A percentile compares a stretch with the other conserved stretches of the same genome.
These are phyloP conservation scores for Elephas maximus DNA, from an alignment of 2,113 vertebrate species.

Conservation along the genomic window DNA sequence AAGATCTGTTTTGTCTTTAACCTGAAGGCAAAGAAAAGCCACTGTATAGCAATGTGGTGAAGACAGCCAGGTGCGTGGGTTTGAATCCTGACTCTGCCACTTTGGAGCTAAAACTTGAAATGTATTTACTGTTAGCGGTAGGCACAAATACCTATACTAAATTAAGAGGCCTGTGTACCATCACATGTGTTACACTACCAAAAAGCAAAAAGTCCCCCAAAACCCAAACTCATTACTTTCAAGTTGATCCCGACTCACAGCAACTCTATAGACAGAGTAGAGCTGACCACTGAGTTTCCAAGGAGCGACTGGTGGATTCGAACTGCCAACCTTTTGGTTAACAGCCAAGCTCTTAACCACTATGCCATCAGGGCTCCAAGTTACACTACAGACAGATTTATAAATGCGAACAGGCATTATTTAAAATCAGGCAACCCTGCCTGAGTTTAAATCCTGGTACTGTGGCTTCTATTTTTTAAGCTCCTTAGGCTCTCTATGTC, in stretches of 20 bases:
- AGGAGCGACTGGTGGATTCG: too few relatives aligned
- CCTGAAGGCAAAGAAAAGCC: not conserved
- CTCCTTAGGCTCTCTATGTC: not conserved
- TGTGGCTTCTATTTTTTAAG: not conserved
- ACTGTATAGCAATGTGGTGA: not conserved
- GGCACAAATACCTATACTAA: not conserved
- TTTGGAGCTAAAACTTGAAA: not conserved
- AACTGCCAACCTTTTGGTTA: too few relatives aligned
- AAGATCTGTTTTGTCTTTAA: slow-evolving; percentile 26
- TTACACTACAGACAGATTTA: not conserved
- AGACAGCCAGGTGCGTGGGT: not conserved
- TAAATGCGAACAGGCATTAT: not conserved
- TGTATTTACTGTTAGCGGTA: not conserved
- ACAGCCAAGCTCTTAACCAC: too few relatives aligned
- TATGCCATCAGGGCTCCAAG: too few relatives aligned
- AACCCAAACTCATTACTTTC: too few relatives aligned
- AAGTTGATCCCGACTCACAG: too few relatives aligned
- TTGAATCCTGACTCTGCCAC: slow-evolving; percentile 10
- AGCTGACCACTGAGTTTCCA: too few relatives aligned
- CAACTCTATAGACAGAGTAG: too few relatives aligned
- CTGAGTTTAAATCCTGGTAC: not conserved
- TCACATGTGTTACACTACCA: not conserved
- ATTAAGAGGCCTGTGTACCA: not conserved
- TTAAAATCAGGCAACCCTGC: not conserved
- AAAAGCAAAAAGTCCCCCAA: too few relatives aligned